Base-by-base conservation (phyloP, 2,797 vertebrate genomes). In the Helostoma temminkii region DNA sequence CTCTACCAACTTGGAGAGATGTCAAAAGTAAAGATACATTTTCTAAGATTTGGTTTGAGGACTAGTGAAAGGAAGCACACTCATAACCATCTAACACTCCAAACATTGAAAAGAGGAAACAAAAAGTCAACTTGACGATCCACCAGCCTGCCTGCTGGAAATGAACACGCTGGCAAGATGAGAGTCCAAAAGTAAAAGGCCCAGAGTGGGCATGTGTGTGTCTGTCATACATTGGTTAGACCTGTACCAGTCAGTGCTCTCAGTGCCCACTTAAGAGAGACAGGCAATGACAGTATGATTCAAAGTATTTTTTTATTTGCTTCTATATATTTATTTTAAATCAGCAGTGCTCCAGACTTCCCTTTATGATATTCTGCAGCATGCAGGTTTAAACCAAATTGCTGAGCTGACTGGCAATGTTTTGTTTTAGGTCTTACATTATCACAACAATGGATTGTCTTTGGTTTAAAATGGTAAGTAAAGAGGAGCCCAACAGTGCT, bases 171-270 rank as follows among this genome's bases (percentile, higher is more conserved):
- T 56, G 66, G 62, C 19, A 24, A 49, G 52, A 71, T 62, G 72
- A 61, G 50, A 26, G 48, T 56, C 68, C 1, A 26, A 32, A 54
- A 70, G 66, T 24, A 0, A 45, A 63, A 37, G 54, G 57, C 54
- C 53, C 64, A 42, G 37, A 66, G 71, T 42, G 55, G 71, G 63
- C 73, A 76, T 74, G 74, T 48, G 72, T 77, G 50, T 61, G 64
- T 50, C 71, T 84, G 73, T 71, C 67, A 56, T 32, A 43, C 2
- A 7, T 22, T 21, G 76, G 77, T 22, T 66, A 26, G 47, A 67
- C 43, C 58, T 50, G 54, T 76, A 74, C 81, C 70, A 77, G 66
- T 85, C 78, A 79, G 34, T 9, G 56, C 62, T 55, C 57, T 66
- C 65, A 30, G 19, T 15, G 54, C 34, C 77, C 32, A 12, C 59